Base-by-base conservation (phyloP, 2,797 vertebrate species). In the Pogonophryne albipinna region DNA sequence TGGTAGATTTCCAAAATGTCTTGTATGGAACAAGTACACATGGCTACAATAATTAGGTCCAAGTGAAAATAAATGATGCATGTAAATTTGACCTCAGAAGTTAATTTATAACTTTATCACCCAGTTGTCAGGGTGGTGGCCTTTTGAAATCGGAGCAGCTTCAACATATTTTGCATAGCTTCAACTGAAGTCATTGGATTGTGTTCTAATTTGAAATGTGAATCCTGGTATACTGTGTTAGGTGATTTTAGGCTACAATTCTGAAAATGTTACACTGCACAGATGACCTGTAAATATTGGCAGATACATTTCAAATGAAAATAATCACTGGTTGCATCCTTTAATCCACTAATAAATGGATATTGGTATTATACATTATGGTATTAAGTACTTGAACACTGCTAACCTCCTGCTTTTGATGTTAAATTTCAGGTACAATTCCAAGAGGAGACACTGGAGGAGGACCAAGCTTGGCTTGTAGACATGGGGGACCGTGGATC, bases 401-500 rank as follows among this genome's bases (percentile, higher is more conserved):
- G 8, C 34, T 38, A 38, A 52, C 50, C 19, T 52, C 10, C 50
- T 66, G 6, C 17, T 38, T 11, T 52, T 56, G 2, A 50, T 42
- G 10, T 67, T 74, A 41, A 0, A 47, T 79, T 83, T 23, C 80
- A 98, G 97, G 93, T 98, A 98, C 95, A 98, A 98, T 92, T 98
- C 97, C 90, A 98, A 98, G 94, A 97, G 97, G 91, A 97, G 97
- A 91, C 97, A 98, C 94, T 97, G 96, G 97, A 97, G 97, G 92
- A 97, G 96, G 93, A 97, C 96, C 80, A 96, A 97, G 88, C 93
- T 96, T 19, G 97, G 96, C 90, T 90, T 96, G 95, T 97, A 96
- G 96, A 86, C 82, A 41, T 20, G 72, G 76, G 62, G 71, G 42
- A 59, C 61, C 1, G 15, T 76, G 83, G 80, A 82, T 81, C 79